These are phyloP conservation scores for Varanus komodoensis DNA, from an alignment of 2,113 vertebrate species.

Conservation along the genomic window DNA sequence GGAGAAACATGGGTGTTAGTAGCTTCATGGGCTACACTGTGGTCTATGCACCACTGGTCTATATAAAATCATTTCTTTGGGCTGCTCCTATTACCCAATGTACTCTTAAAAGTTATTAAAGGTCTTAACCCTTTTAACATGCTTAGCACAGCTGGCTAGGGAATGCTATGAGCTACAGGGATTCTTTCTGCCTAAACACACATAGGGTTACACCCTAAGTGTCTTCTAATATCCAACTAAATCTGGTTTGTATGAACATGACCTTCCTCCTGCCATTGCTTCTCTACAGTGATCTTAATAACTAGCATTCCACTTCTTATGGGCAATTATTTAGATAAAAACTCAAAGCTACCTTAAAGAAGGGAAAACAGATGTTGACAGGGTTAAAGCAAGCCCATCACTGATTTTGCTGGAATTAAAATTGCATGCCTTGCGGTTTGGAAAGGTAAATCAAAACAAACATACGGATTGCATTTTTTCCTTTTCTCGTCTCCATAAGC, in stretches of 20 bases:
- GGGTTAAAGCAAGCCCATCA: background rate
- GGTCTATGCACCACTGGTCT: background rate
- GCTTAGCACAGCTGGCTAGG: too few species aligned
- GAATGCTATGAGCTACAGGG: too few species aligned
- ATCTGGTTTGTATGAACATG: background rate
- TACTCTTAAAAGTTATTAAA: background rate
- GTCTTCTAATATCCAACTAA: background rate
- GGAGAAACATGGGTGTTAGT: too few species aligned
- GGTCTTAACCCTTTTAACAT: too few species aligned
- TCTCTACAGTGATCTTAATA: background rate
- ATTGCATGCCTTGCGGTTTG: background rate
- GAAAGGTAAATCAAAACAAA: slow-evolving; percentile 26
- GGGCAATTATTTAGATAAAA: background rate
- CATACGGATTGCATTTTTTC: slow-evolving; percentile 92
- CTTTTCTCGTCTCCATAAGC: slow-evolving; percentile 83
- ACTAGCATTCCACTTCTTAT: background rate
- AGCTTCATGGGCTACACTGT: too few species aligned
- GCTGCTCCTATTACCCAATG: background rate
- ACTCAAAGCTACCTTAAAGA: background rate
- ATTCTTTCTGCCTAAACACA: too few species aligned
- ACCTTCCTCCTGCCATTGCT: background rate
- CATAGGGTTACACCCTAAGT: too few species aligned
- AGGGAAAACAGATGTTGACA: background rate
- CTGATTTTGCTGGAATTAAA: background rate
- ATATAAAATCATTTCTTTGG: background rate